Evolutionary conservation across 2,797 vertebrate genomes (phyloP).

Genomic region (Novumbra hubbsi): DNA sequence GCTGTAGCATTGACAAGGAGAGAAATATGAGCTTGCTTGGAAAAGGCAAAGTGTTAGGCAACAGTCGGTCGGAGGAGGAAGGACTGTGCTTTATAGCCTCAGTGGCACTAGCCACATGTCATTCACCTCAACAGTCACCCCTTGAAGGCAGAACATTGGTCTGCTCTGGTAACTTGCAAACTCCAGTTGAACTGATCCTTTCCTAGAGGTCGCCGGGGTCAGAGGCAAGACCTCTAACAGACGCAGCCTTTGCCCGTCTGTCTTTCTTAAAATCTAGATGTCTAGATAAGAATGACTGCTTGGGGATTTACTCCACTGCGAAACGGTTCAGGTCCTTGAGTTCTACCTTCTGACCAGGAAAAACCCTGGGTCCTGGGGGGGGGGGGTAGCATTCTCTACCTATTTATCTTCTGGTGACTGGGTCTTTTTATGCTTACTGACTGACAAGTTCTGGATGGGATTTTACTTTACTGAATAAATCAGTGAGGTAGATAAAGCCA

Average conservation of each 20-base stretch:
- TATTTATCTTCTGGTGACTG: not conserved
- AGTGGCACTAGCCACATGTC: not conserved
- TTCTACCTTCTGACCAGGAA: not conserved
- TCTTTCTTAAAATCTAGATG: not conserved
- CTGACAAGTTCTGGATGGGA: not conserved
- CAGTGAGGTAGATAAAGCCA: not conserved
- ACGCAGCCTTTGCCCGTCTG: not conserved
- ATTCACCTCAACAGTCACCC: conserved; percentile 9
- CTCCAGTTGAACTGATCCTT: not conserved
- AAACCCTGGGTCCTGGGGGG: not conserved
- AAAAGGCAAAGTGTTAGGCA: not conserved
- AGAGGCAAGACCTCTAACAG: conserved; percentile 3
- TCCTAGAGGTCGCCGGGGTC: not conserved
- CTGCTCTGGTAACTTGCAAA: not conserved
- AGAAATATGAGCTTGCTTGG: not conserved
- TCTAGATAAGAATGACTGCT: not conserved
- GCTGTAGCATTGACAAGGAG: not conserved
- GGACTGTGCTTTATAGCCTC: not conserved
- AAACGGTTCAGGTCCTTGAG: not conserved
- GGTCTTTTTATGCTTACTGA: not conserved
- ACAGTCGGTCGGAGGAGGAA: not conserved
- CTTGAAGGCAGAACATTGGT: not conserved
- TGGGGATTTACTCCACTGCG: not conserved
- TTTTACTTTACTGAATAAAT: not conserved
- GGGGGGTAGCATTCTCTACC: too few relatives aligned